Evolutionary conservation across 2,113 vertebrate species (phyloP).

Genomic region (Laticauda colubrina): DNA sequence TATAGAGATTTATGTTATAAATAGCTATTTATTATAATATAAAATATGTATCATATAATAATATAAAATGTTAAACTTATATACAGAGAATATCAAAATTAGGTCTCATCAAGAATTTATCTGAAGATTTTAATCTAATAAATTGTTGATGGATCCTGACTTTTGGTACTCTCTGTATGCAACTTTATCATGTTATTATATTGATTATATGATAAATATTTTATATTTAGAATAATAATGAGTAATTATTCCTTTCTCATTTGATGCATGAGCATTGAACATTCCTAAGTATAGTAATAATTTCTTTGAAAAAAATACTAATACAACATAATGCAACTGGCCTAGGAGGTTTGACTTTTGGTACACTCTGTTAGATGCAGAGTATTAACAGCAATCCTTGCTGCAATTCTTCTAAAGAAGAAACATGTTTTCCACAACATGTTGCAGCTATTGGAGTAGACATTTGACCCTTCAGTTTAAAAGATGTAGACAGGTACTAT

Average conservation of each 20-base stretch:
- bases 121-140: not conserved
- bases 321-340: not conserved
- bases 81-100: not conserved
- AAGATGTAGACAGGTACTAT: not conserved
- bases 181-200: not conserved
- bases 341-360: not conserved
- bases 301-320: not conserved
- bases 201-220: not conserved
- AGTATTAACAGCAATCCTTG: not conserved
- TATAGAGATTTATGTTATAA: not conserved
- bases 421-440: not conserved
- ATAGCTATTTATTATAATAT: not conserved
- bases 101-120: not conserved
- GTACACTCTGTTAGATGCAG: not conserved
- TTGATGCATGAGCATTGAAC: not conserved
- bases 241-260: not conserved
- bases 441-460: not conserved
- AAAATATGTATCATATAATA: not conserved
- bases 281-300: not conserved
- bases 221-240: not conserved
- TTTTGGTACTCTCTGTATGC: not conserved
- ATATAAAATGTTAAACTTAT: not conserved
- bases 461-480: not conserved
- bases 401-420: not conserved
- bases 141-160: not conserved